A percentile compares a stretch with the other conserved stretches of the same genome.
phyloP scores from a whole-genome alignment of 1,140 invertebrate species.

The Gonioctena quinquepunctata region DNA sequence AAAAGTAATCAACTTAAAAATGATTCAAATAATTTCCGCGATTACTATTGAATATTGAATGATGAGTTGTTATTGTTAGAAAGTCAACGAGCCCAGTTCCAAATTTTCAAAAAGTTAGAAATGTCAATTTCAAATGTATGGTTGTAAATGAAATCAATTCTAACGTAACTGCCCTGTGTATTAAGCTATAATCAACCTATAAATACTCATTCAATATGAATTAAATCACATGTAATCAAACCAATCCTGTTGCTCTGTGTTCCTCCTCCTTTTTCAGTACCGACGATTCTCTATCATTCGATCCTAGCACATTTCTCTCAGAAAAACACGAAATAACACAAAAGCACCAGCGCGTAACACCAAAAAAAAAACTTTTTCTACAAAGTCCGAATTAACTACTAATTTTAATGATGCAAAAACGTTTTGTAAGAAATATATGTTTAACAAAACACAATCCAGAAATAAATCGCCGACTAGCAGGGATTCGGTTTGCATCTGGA shows the following conservation, averaged over 20 bases:
- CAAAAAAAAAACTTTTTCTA: slow-evolving; percentile 8
- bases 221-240: too few species aligned
- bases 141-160: neutral
- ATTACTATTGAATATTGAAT: too few species aligned
- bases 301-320: neutral
- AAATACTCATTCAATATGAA: neutral
- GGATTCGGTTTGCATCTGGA: slow-evolving; percentile 47
- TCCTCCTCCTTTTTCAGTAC: neutral
- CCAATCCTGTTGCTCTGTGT: too few species aligned
- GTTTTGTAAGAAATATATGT: slow-evolving; percentile 20
- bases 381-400: slow-evolving; percentile 7
- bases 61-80: too few species aligned
- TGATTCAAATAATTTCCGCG: too few species aligned
- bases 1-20: too few species aligned
- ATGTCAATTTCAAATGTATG: neutral
- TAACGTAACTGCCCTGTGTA: neutral
- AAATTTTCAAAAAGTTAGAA: too few species aligned
- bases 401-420: slow-evolving; percentile 18
- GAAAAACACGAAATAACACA: neutral
- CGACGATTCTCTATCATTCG: neutral
- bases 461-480: slow-evolving; percentile 45
- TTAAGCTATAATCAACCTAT: neutral
- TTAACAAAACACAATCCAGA: slow-evolving; percentile 46
- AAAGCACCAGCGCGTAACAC: slow-evolving; percentile 14
- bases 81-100: too few species aligned